phyloP scores from a whole-genome alignment of 2,888 invertebrate genomes.

The Reticulitermes lucifugus region DNA sequence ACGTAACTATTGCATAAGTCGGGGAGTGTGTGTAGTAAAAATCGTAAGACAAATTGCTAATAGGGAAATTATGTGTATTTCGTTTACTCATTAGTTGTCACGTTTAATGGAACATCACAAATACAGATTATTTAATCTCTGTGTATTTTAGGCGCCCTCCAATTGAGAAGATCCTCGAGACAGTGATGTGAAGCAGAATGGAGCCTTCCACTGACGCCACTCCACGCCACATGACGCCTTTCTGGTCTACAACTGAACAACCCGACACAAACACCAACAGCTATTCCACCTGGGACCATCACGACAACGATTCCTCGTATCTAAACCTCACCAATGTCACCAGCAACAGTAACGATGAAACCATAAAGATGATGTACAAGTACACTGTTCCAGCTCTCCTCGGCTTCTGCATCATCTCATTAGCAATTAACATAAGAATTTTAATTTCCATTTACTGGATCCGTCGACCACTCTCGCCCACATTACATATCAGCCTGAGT shows the following conservation, averaged over 20 bases:
- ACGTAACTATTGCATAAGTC: no score
- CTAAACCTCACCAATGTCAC: conserved; percentile 66
- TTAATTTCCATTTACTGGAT: conserved; percentile 69
- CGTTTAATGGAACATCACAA: no score
- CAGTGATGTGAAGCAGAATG: not conserved
- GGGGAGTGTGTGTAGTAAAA: no score
- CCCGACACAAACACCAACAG: not conserved
- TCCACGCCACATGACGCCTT: not conserved
- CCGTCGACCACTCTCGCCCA: conserved; percentile 68
- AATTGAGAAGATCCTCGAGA: not conserved
- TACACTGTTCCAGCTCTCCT: conserved; percentile 61
- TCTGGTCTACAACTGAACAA: not conserved
- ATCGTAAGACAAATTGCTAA: no score
- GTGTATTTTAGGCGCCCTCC: not conserved
- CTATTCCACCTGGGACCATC: not conserved
- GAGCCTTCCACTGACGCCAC: not conserved
- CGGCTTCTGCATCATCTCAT: conserved; percentile 67
- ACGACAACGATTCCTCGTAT: not conserved
- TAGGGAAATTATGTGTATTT: no score
- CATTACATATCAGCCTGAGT: conserved; percentile 70
- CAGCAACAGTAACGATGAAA: not conserved
- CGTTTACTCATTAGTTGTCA: no score
- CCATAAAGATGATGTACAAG: conserved; percentile 55
- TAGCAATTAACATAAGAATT: conserved; percentile 68
- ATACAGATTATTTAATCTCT: no score